phyloP scores from a whole-genome alignment of 2,113 vertebrate species.

The Irena cyanogastra region DNA sequence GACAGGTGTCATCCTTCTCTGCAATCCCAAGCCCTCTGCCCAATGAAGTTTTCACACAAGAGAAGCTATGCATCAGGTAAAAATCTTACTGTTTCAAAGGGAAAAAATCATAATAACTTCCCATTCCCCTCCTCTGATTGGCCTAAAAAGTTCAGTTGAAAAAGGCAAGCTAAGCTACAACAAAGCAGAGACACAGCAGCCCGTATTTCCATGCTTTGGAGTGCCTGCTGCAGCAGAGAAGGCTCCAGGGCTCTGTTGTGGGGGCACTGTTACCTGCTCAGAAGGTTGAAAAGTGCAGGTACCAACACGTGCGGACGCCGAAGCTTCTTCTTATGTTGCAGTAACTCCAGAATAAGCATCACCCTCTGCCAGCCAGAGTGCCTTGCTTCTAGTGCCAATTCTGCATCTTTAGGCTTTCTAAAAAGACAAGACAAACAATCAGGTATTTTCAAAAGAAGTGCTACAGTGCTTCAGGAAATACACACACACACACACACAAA shows the following conservation, averaged over 20 bases:
- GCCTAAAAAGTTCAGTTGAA: neutral
- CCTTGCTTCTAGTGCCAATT: constrained; percentile 48
- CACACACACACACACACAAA: too few relatives aligned
- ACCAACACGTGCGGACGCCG: constrained; percentile 79
- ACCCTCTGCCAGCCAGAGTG: constrained; percentile 82
- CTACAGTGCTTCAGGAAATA: neutral
- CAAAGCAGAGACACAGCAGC: neutral
- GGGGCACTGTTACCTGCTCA: constrained; percentile 77
- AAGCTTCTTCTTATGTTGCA: constrained; percentile 97
- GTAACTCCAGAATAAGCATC: constrained; percentile 89
- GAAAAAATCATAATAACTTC: rapidly evolving
- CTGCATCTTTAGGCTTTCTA: constrained; percentile 77
- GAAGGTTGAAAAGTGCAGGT: constrained; percentile 85
- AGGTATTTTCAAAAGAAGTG: neutral
- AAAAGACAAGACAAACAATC: neutral
- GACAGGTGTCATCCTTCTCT: neutral
- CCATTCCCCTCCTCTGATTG: neutral
- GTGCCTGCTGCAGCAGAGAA: neutral
- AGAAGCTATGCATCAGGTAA: neutral
- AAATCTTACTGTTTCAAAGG: neutral
- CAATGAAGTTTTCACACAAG: neutral
- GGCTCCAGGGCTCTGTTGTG: neutral
- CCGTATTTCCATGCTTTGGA: rapidly evolving
- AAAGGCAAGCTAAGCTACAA: neutral
- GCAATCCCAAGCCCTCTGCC: neutral